These are phyloP conservation scores for Pseudolycoriella hygida DNA, from an alignment of 2,888 invertebrate species.

Conservation along the genomic window DNA sequence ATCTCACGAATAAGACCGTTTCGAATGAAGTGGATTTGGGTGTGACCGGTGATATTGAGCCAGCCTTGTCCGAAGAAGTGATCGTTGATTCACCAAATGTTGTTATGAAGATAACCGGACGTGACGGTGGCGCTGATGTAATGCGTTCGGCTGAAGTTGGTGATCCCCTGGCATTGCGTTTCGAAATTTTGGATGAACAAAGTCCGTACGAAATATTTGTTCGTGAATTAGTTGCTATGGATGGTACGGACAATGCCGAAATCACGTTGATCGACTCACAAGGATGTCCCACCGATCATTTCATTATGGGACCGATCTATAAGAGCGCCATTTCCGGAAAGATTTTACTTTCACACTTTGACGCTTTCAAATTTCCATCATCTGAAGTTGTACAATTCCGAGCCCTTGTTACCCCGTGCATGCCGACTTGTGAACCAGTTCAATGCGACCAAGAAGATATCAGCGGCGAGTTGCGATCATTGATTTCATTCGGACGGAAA, in stretches of 20 bases:
- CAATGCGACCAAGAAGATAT: slow-evolving; percentile 73
- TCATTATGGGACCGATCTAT: slow-evolving; percentile 84
- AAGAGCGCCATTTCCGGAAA: slow-evolving; percentile 65
- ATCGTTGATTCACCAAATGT: slow-evolving; percentile 90
- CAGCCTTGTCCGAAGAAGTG: slow-evolving; percentile 74
- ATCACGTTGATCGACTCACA: slow-evolving; percentile 80
- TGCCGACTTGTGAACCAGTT: slow-evolving; percentile 84
- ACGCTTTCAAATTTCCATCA: slow-evolving; percentile 92
- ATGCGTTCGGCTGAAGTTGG: slow-evolving; percentile 82
- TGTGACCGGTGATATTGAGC: slow-evolving; percentile 74
- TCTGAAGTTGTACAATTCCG: slow-evolving; percentile 90
- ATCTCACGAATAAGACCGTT: slow-evolving; percentile 84
- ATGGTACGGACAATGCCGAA: slow-evolving; percentile 82
- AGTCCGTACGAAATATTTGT: slow-evolving; percentile 93
- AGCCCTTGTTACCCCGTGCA: slow-evolving; percentile 85
- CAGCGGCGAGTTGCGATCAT: slow-evolving; percentile 64
- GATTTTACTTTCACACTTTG: slow-evolving; percentile 76
- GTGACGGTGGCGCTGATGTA: slow-evolving; percentile 66
- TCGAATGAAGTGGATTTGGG: slow-evolving; percentile 82
- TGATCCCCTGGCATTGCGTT: slow-evolving; percentile 76
- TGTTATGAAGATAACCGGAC: slow-evolving; percentile 80
- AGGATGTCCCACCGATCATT: slow-evolving; percentile 85
- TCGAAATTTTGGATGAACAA: slow-evolving; percentile 82
- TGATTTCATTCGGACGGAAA: slow-evolving; percentile 69
- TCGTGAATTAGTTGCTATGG: slow-evolving; percentile 84